Evolutionary conservation across 2,797 vertebrate species (phyloP), one percentile per base, ranked within the genome.

Genomic region (Gila robusta): DNA sequence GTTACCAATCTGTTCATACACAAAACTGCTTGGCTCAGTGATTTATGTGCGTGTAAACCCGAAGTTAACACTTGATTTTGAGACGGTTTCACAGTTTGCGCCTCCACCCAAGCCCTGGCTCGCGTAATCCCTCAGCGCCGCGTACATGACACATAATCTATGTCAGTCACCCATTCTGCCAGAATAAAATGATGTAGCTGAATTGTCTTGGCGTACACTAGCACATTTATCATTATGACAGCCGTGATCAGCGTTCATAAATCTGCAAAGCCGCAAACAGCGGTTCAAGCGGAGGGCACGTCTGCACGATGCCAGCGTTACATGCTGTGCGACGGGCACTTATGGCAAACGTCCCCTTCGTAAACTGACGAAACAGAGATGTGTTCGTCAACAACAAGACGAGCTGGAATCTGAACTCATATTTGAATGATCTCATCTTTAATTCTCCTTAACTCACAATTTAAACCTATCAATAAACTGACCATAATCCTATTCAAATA

Each of bases 201-300:
- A 72, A 67, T 54, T 47, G 49, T 64, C 67, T 79, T 77, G 81
- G 73, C 80, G 37, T 41, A 44, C 56, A 67, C 76, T 12, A 69
- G 70, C 74, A 83, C 84, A 86, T 88, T 83, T 59, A 88, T 88
- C 87, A 88, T 82, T 49, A 44, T 80, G 87, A 88, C 84, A 86
- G 81, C 56, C 1, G 49, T 39, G 85, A 86, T 78, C 84, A 74
- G n/a, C 39, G 49, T 86, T 81, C 66, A 85, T 84, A 84, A 87
- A 89, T 89, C 82, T 87, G 82, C 64, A 54, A 64, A 66, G 41
- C 54, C 66, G 1, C 85, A 80, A 83, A 66, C 62, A 64, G 54
- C 47, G 54, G 64, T 66, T 83, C 76, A 83, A 62, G 37, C 2
- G 47, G n/a, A 73, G 52, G 47, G 73, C 54, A 28, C 10, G 54